These are phyloP conservation scores for Tachina lurida DNA, from an alignment of 2,888 invertebrate genomes.

Conservation along the genomic window DNA sequence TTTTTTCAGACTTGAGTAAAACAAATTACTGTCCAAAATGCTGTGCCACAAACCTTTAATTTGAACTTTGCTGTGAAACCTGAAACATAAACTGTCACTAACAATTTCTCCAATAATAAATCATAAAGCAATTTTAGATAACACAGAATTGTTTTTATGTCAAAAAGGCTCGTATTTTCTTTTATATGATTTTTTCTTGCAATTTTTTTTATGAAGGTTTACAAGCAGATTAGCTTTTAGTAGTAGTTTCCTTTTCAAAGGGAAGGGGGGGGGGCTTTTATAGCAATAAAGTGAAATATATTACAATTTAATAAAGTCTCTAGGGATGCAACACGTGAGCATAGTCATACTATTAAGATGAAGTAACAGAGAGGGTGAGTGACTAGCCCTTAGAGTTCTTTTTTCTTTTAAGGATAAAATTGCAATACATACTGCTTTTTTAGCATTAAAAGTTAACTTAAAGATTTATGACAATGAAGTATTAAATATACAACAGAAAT, in stretches of 20 bases:
- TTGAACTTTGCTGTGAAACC: background rate
- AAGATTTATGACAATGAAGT: background rate
- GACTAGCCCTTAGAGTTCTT: background rate
- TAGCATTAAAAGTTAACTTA: too few relatives aligned
- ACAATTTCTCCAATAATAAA: slow-evolving; percentile 57
- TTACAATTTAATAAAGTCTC: slow-evolving; percentile 79
- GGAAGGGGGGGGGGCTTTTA: slow-evolving; percentile 33
- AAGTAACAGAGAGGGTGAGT: slow-evolving; percentile 19
- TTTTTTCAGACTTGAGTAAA: background rate
- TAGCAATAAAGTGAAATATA: slow-evolving; percentile 36
- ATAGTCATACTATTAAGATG: slow-evolving; percentile 58
- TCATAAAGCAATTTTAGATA: slow-evolving; percentile 66
- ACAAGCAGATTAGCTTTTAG: slow-evolving; percentile 44
- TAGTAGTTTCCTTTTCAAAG: slow-evolving; percentile 30
- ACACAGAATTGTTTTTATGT: slow-evolving; percentile 37
- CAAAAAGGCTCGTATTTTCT: slow-evolving; percentile 38
- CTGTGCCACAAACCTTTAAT: background rate
- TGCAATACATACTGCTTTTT: background rate
- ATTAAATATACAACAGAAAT: background rate
- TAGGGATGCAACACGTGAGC: slow-evolving; percentile 81
- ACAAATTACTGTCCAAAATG: background rate
- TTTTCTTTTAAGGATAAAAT: slow-evolving; percentile 2
- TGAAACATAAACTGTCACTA: slow-evolving; percentile 49
- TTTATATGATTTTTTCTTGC: background rate
- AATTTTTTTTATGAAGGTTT: slow-evolving; percentile 24